A percentile compares a stretch with the other conserved stretches of the same genome.
Evolutionary conservation across 37 sponge, comb jelly and placozoan species (phyloP).

Genomic region (Geodia barretti): DNA sequence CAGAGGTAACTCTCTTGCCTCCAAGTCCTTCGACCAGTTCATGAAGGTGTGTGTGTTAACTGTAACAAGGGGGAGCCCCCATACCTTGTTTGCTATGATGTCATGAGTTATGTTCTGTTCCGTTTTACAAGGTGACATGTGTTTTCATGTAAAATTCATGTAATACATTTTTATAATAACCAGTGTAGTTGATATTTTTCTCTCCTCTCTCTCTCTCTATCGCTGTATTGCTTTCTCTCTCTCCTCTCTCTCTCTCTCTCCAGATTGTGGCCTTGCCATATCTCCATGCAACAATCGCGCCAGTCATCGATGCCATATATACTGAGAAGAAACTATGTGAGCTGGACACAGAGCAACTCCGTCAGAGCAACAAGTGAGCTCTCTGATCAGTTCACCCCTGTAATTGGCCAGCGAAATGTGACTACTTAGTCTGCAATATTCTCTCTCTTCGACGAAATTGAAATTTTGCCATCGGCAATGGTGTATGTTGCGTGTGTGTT

Average conservation of each 20-base stretch:
- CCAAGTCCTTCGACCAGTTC: slow-evolving; percentile 93
- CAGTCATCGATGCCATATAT: slow-evolving; percentile 68
- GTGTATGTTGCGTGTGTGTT: no score
- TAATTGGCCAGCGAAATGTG: neutral
- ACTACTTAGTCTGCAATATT: neutral
- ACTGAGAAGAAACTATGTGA: slow-evolving; percentile 76
- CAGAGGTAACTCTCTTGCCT: slow-evolving; percentile 86
- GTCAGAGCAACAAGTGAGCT: slow-evolving; percentile 44
- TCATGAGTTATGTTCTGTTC: neutral
- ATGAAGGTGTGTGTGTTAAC: slow-evolving; percentile 78
- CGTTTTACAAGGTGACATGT: no score
- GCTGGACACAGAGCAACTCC: slow-evolving; percentile 74
- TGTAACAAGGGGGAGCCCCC: neutral
- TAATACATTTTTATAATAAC: neutral
- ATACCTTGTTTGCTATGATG: neutral
- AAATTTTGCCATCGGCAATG: neutral
- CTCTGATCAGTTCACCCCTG: neutral
- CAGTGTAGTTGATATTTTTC: neutral
- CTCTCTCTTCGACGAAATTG: neutral
- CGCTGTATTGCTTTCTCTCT: neutral
- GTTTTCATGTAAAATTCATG: no score
- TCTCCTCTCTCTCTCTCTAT: neutral
- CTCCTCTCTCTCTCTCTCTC: neutral
- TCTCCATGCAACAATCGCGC: slow-evolving; percentile 74
- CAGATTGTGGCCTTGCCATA: slow-evolving; percentile 83